phyloP scores from a whole-genome alignment of 2,888 invertebrate genomes.

The Theristus sp. region DNA sequence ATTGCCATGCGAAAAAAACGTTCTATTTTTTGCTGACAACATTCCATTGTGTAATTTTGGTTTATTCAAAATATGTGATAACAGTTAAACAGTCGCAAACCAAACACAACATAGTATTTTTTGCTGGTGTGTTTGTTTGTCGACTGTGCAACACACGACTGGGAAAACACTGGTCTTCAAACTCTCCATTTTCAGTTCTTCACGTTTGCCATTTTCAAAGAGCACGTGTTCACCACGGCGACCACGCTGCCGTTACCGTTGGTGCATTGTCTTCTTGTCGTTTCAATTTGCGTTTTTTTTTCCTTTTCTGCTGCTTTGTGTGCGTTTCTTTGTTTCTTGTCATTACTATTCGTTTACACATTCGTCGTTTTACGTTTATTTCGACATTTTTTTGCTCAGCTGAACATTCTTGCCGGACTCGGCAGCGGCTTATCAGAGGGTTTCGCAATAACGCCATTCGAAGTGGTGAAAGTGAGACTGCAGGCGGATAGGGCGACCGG shows the following conservation, averaged over 20 bases:
- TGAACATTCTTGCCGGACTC: constrained; percentile 72
- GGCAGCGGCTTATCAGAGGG: constrained; percentile 78
- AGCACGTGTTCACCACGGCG: constrained; percentile 60
- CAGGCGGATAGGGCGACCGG: constrained; percentile 18
- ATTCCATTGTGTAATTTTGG: no score
- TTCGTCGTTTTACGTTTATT: not conserved
- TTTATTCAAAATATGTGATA: no score
- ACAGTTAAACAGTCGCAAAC: no score
- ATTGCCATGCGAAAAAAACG: no score
- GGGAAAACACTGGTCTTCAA: not conserved
- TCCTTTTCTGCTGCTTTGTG: no score
- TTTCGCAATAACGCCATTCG: constrained; percentile 75
- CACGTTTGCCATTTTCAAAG: constrained; percentile 79
- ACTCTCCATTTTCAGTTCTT: constrained; percentile 45
- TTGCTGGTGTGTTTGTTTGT: no score
- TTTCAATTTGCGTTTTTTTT: no score
- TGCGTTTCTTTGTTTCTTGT: not conserved
- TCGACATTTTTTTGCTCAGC: not conserved
- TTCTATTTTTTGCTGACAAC: no score
- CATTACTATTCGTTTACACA: not conserved
- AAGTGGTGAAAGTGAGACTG: constrained; percentile 64
- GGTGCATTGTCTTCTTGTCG: not conserved
- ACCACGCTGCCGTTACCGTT: not conserved
- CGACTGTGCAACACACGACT: no score
- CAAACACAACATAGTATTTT: no score